Evolutionary conservation across 2,888 invertebrate species (phyloP).

Genomic region (Brenthis daphne): DNA sequence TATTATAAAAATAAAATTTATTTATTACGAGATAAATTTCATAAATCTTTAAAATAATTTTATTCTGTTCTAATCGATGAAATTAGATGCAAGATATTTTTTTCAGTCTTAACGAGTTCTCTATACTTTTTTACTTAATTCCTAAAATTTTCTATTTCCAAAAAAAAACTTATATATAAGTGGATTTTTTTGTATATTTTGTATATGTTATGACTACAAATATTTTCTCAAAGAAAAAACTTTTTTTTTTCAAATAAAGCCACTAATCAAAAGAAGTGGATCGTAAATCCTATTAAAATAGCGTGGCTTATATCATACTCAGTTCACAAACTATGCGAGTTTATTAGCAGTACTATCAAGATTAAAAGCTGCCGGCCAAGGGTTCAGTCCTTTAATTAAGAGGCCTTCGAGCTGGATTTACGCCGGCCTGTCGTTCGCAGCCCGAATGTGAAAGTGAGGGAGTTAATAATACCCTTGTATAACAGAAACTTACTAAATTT

Average conservation of each 20-base stretch:
- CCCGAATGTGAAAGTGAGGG: constrained; percentile 47
- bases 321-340: constrained; percentile 50
- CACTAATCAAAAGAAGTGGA: constrained; percentile 8
- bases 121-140: too few species aligned
- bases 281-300: constrained; percentile 15
- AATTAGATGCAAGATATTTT: too few species aligned
- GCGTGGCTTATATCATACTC: constrained; percentile 22
- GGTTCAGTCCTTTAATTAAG: constrained; percentile 66
- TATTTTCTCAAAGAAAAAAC: too few species aligned
- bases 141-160: too few species aligned
- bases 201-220: too few species aligned
- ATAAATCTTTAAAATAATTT: too few species aligned
- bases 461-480: constrained; percentile 33
- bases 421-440: constrained; percentile 52
- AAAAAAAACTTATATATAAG: too few species aligned
- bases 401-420: constrained; percentile 63
- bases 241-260: not conserved
- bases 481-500: constrained; percentile 26
- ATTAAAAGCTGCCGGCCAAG: constrained; percentile 60
- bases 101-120: too few species aligned
- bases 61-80: too few species aligned
- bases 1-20: too few species aligned
- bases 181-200: too few species aligned
- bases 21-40: too few species aligned
- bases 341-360: constrained; percentile 63